Conservation (phyloP, 2,888 invertebrate genomes). For the Gryllus longicercus region DNA sequence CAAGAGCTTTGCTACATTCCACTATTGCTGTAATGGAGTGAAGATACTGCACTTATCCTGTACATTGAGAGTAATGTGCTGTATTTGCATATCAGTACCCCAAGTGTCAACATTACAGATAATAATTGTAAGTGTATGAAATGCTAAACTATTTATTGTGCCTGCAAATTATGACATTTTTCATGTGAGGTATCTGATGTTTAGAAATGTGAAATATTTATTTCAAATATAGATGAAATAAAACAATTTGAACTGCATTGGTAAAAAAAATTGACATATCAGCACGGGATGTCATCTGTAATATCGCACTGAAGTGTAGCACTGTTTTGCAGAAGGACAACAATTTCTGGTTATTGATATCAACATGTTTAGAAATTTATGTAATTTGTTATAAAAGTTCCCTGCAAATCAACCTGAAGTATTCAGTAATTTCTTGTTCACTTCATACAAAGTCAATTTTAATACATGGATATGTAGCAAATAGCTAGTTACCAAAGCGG, state of each 20-base stretch:
- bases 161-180: conserved; percentile 23
- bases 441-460: conserved; percentile 8
- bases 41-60: conserved; percentile 19
- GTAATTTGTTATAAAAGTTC: neutral
- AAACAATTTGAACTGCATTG: neutral
- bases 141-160: conserved; percentile 31
- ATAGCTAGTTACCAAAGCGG: neutral
- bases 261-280: conserved; percentile 19
- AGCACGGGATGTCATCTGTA: conserved; percentile 20
- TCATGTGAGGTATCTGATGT: conserved; percentile 17
- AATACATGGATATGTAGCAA: neutral
- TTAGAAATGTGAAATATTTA: conserved; percentile 17
- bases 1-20: conserved; percentile 24
- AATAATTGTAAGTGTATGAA: conserved; percentile 25
- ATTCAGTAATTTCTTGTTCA: conserved; percentile 8
- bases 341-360: neutral
- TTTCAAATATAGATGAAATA: neutral
- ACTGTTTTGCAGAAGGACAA: neutral
- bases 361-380: neutral
- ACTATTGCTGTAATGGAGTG: conserved; percentile 19
- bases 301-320: neutral
- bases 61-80: conserved; percentile 17
- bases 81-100: neutral
- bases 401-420: conserved; percentile 6
- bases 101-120: conserved; percentile 4